Conservation (phyloP, 2,888 invertebrate species). For the Pandemis cinnamomeana region DNA sequence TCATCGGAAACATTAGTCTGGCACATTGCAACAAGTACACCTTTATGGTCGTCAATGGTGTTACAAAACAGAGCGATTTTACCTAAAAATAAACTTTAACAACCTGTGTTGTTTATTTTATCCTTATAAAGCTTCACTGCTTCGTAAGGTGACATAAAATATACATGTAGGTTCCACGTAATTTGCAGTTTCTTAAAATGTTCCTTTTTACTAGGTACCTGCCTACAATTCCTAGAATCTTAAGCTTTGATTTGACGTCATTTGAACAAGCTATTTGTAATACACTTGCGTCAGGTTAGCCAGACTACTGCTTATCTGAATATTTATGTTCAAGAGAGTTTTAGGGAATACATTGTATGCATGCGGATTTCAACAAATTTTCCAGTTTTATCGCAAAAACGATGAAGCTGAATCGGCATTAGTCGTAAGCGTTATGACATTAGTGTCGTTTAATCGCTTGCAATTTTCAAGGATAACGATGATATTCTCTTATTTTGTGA, state of each 20-base stretch:
- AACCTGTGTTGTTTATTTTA: too few relatives aligned
- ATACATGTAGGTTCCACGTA: neutral
- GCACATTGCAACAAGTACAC: neutral
- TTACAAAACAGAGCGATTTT: neutral
- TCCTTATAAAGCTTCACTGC: neutral
- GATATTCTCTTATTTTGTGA: conserved; percentile 17
- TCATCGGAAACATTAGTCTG: conserved; percentile 48
- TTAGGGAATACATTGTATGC: neutral
- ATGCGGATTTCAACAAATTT: neutral
- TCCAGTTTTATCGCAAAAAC: conserved; percentile 17
- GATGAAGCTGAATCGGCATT: conserved; percentile 9
- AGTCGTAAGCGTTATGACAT: conserved; percentile 9
- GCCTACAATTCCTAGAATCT: neutral
- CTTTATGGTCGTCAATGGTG: neutral
- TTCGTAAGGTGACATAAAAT: neutral
- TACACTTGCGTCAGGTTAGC: neutral
- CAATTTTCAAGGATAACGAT: conserved; percentile 3
- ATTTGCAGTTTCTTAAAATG: neutral
- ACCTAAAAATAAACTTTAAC: neutral
- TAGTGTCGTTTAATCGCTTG: conserved; percentile 7
- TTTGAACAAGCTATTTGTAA: neutral
- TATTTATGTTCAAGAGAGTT: neutral
- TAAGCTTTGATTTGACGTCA: neutral
- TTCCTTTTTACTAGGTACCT: neutral
- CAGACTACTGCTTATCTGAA: neutral